A percentile compares a stretch with the other conserved stretches of the same genome.
These are phyloP conservation scores for Chrysodeixis includens DNA, from an alignment of 2,888 invertebrate species.

Conservation along the genomic window DNA sequence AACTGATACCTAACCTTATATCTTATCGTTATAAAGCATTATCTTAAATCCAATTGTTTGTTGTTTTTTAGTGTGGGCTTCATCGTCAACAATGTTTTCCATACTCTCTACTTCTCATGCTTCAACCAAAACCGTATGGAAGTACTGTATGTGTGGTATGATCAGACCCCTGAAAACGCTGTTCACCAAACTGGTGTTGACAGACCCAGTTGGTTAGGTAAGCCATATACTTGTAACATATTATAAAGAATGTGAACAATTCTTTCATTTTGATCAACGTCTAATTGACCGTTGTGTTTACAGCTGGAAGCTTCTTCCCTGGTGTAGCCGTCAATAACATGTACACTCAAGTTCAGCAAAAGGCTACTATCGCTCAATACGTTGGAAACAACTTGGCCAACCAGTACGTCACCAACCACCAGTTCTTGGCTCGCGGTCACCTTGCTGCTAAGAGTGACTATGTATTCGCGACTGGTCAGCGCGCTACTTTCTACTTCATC, in stretches of 20 bases:
- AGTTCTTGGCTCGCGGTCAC: constrained; percentile 90
- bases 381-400: constrained; percentile 75
- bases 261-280: not conserved
- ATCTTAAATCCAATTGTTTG: not conserved
- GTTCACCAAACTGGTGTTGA: constrained; percentile 83
- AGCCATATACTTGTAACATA: constrained; percentile 28
- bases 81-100: constrained; percentile 79
- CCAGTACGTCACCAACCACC: constrained; percentile 81
- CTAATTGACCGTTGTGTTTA: not conserved
- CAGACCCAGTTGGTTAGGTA: constrained; percentile 84
- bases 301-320: constrained; percentile 85
- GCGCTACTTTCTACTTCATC: constrained; percentile 90
- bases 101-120: constrained; percentile 86
- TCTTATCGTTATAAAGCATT: not conserved
- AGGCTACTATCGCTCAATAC: constrained; percentile 66
- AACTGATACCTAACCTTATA: too few species aligned
- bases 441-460: constrained; percentile 90
- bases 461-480: constrained; percentile 89
- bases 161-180: constrained; percentile 81
- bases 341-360: constrained; percentile 79
- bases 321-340: constrained; percentile 74
- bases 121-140: constrained; percentile 85
- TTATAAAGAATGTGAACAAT: not conserved
- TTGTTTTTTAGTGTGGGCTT: constrained; percentile 83
- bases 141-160: constrained; percentile 87